phyloP scores from a whole-genome alignment of 2,797 vertebrate genomes.

The Carduelis carduelis region DNA sequence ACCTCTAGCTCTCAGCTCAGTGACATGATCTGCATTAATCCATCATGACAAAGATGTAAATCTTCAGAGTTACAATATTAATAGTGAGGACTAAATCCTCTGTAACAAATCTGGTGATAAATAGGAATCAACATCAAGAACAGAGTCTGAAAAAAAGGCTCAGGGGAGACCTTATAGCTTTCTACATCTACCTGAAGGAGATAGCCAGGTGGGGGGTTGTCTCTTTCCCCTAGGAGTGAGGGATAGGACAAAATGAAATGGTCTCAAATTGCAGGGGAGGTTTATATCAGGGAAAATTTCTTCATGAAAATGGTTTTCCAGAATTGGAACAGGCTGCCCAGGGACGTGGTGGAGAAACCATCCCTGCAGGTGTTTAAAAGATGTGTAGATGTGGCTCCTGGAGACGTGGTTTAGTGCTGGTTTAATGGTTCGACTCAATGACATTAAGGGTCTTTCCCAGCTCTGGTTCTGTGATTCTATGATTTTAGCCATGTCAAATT shows the following conservation, averaged over 20 bases:
- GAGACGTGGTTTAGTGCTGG: not conserved
- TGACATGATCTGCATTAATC: not conserved
- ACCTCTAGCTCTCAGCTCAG: not conserved
- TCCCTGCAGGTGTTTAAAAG: not conserved
- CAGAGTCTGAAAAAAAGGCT: not conserved
- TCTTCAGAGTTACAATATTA: not conserved
- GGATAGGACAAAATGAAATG: not conserved
- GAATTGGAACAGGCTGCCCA: not conserved
- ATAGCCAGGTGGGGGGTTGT: fast-evolving
- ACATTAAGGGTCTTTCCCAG: not conserved
- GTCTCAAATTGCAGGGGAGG: not conserved
- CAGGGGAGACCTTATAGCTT: not conserved
- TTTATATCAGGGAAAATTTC: not conserved
- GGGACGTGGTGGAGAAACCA: not conserved
- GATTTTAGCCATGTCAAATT: not conserved
- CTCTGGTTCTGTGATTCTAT: not conserved
- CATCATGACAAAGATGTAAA: not conserved
- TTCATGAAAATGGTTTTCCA: not conserved
- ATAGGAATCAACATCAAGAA: not conserved
- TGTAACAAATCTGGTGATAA: not conserved
- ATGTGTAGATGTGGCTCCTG: not conserved
- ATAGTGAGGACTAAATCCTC: not conserved
- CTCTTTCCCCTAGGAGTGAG: not conserved
- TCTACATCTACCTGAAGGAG: not conserved
- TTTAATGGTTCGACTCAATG: fast-evolving